Evolutionary conservation across 2,888 invertebrate genomes (phyloP).

Genomic region (Polydrusus tereticollis): DNA sequence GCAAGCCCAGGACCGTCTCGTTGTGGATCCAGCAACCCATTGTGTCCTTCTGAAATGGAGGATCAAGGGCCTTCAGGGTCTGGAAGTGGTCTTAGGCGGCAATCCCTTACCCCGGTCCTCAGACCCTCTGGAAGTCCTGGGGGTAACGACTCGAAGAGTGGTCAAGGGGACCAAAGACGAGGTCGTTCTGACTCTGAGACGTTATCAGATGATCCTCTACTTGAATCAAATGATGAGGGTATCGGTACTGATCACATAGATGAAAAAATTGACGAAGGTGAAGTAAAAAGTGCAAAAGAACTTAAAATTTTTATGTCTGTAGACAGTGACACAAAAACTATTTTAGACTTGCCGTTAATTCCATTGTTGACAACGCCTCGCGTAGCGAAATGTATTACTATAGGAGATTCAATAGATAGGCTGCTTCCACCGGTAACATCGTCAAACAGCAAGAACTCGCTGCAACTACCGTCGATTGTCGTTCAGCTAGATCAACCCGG

Average conservation of each 20-base stretch:
- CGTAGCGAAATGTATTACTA: constrained; percentile 71
- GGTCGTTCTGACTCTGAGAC: constrained; percentile 82
- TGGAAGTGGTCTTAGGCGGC: constrained; percentile 65
- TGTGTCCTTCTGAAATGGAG: constrained; percentile 82
- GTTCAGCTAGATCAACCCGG: constrained; percentile 69
- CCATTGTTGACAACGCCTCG: constrained; percentile 67
- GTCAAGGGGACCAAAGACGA: constrained; percentile 66
- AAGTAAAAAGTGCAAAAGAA: constrained; percentile 77
- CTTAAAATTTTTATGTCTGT: constrained; percentile 68
- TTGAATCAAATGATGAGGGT: constrained; percentile 83
- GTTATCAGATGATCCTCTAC: constrained; percentile 77
- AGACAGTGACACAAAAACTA: constrained; percentile 64
- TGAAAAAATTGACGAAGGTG: constrained; percentile 80
- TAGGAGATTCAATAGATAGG: constrained; percentile 70
- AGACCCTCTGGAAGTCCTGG: constrained; percentile 69
- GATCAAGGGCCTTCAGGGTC: constrained; percentile 76
- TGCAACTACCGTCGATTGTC: constrained; percentile 74
- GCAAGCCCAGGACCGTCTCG: constrained; percentile 86
- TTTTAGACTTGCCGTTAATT: constrained; percentile 67
- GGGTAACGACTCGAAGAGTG: background rate
- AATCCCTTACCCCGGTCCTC: constrained; percentile 71
- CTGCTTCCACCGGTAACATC: constrained; percentile 55
- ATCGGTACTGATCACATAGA: constrained; percentile 80
- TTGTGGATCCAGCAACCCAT: constrained; percentile 84
- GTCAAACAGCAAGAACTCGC: constrained; percentile 64